Evolutionary conservation across 2,888 invertebrate species (phyloP), one percentile per base, ranked within the genome.

Genomic region (Emmelina monodactyla): DNA sequence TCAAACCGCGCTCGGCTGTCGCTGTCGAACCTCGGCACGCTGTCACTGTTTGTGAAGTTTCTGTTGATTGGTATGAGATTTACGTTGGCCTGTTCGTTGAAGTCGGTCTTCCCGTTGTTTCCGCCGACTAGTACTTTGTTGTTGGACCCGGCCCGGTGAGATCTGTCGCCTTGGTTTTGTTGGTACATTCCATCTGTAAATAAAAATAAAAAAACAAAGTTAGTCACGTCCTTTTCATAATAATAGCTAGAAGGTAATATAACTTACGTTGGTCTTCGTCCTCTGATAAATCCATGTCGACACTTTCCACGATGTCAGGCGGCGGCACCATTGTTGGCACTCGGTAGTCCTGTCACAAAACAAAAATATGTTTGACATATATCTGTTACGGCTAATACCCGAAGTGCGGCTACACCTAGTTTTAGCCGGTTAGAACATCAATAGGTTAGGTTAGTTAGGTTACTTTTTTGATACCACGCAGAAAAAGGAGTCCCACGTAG

Each of bases 211-310:
- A 19, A n/a, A n/a, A n/a, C n/a, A n/a, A n/a, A n/a, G n/a, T n/a
- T n/a, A n/a, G n/a, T n/a, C n/a, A n/a, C n/a, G n/a, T n/a, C n/a
- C n/a, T n/a, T n/a, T n/a, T n/a, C n/a, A n/a, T n/a, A n/a, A n/a
- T n/a, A n/a, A n/a, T n/a, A n/a, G n/a, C n/a, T n/a, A n/a, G n/a
- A n/a, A n/a, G n/a, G 5, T 19, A 6, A 6, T 19, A 19, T 6
- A 5, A 44, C 66, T 64, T 58, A 78, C 76, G 72, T 58, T 65
- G 71, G 1, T 78, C 78, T 49, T 92, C 92, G 31, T 92, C 92
- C 50, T 92, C 92, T 9, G 91, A 92, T 58, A 93, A 81, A 45
- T 92, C 92, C 92, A 92, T 92, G 46, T 93, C 92, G 39, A 92
- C 88, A 55, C 87, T 89, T 55, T 89, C 89, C 2, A 89, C 87